Evolutionary conservation across 2,113 vertebrate genomes (phyloP).

Genomic region (Seriola quinqueradiata): DNA sequence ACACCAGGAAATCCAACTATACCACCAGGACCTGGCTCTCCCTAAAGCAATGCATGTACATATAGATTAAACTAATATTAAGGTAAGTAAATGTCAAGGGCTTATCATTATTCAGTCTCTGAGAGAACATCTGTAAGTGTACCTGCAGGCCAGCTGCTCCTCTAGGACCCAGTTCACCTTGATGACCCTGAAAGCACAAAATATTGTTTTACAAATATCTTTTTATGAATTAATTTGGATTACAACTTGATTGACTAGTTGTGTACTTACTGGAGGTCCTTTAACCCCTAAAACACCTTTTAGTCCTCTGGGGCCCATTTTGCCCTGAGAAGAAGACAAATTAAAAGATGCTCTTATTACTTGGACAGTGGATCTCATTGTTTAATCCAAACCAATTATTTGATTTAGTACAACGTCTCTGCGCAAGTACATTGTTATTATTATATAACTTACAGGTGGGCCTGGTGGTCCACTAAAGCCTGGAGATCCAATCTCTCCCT

Average conservation of each 20-base stretch:
- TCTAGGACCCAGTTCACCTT: constrained; percentile 71
- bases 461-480: constrained; percentile 82
- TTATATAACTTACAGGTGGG: constrained; percentile 68
- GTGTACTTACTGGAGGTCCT: constrained; percentile 81
- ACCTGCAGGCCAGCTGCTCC: constrained; percentile 79
- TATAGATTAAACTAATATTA: neutral
- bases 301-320: constrained; percentile 71
- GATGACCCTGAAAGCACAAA: constrained; percentile 77
- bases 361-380: neutral
- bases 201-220: neutral
- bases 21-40: constrained; percentile 77
- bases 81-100: neutral
- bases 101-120: neutral
- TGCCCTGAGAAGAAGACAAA: constrained; percentile 70
- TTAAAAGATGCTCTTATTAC: neutral
- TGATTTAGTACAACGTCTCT: neutral
- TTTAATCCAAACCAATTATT: neutral
- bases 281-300: constrained; percentile 81
- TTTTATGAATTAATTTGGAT: neutral
- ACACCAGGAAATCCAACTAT: constrained; percentile 72
- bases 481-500: constrained; percentile 77
- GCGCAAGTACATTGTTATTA: neutral
- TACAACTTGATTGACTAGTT: neutral
- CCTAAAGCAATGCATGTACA: constrained; percentile 63
- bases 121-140: neutral